Conservation (phyloP, 2,888 invertebrate species). For the Spodoptera littoralis region DNA sequence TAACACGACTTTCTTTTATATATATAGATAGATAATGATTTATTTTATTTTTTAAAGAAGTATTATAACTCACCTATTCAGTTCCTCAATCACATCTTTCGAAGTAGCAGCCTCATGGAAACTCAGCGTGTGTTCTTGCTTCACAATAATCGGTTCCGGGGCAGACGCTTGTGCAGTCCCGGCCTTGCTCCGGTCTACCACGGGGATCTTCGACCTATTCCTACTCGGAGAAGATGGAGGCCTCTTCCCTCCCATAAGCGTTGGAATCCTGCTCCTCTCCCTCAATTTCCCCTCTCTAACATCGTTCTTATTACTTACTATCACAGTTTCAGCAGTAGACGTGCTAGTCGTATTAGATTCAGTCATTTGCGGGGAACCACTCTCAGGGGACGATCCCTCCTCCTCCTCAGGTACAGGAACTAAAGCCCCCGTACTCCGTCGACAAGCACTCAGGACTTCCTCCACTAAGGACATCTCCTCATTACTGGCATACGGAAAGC, state of each 20-base stretch:
- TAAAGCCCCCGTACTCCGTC: constrained; percentile 82
- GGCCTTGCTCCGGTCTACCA: constrained; percentile 71
- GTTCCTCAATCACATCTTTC: constrained; percentile 93
- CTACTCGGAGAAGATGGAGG: constrained; percentile 83
- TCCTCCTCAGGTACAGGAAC: constrained; percentile 91
- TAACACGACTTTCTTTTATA: too few species aligned
- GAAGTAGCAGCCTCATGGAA: constrained; percentile 93
- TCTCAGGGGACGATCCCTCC: constrained; percentile 87
- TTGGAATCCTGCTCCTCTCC: constrained; percentile 89
- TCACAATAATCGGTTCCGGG: constrained; percentile 82
- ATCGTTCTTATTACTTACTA: constrained; percentile 89
- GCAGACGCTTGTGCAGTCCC: constrained; percentile 61
- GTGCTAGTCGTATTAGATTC: constrained; percentile 91
- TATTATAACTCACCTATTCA: constrained; percentile 85
- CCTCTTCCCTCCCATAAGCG: constrained; percentile 83
- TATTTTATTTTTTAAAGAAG: not conserved
- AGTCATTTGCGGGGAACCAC: constrained; percentile 89
- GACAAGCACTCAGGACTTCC: constrained; percentile 82
- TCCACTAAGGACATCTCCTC: constrained; percentile 84
- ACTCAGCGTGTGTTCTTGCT: constrained; percentile 90
- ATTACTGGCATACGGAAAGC: constrained; percentile 73
- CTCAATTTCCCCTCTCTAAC: constrained; percentile 78
- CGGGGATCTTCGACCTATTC: constrained; percentile 81
- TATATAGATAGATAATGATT: too few species aligned
- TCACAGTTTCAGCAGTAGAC: constrained; percentile 92